These are phyloP conservation scores for Pristionchus arcanus DNA, from an alignment of 2,888 invertebrate genomes.

Conservation along the genomic window DNA sequence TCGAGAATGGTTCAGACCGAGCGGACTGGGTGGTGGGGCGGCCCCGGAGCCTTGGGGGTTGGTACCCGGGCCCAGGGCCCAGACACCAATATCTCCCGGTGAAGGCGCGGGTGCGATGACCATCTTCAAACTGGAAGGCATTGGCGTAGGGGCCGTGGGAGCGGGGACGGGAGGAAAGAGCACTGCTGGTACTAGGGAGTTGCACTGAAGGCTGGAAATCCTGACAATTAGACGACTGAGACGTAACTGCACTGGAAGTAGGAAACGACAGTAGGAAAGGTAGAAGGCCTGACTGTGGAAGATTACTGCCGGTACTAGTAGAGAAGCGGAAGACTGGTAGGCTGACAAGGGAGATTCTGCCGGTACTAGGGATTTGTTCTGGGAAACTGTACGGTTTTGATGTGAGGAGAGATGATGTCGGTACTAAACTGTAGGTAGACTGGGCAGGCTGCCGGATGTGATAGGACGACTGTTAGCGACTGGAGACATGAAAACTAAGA, in stretches of 20 bases:
- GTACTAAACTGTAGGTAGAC: too few relatives aligned
- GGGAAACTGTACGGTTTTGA: too few relatives aligned
- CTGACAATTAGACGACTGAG: too few relatives aligned
- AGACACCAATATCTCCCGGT: conserved; percentile 34
- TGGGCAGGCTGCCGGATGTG: too few relatives aligned
- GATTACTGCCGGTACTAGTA: too few relatives aligned
- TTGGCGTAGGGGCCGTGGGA: not conserved
- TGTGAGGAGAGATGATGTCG: too few relatives aligned
- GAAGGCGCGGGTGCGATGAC: not conserved
- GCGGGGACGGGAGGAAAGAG: not conserved
- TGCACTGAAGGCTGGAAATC: not conserved
- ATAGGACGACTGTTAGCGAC: not conserved
- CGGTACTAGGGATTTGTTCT: not conserved
- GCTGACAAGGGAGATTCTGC: not conserved
- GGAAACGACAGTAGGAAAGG: too few relatives aligned
- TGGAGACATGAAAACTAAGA: too few relatives aligned
- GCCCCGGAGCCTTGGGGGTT: not conserved
- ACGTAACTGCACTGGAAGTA: too few relatives aligned
- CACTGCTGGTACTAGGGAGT: too few relatives aligned
- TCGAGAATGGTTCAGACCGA: not conserved
- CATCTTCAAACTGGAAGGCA: not conserved
- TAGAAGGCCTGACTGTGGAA: not conserved
- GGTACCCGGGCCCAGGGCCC: not conserved
- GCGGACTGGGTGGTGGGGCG: not conserved
- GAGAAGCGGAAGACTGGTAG: not conserved